phyloP scores from a whole-genome alignment of 1,140 invertebrate species.

The Mesaphorura yosii region DNA sequence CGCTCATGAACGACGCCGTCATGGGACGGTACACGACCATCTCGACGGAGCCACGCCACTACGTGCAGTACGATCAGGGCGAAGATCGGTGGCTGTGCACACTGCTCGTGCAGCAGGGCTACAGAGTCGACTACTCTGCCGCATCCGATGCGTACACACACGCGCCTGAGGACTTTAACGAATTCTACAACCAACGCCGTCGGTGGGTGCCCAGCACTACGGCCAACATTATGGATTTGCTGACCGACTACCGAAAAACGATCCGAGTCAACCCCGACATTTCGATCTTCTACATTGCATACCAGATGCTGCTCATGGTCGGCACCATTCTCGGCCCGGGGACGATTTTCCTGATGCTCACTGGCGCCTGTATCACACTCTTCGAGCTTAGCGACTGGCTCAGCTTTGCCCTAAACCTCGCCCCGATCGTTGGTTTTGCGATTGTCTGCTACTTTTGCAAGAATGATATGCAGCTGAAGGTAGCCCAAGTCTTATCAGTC shows the following conservation, averaged over 20 bases:
- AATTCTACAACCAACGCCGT: slow-evolving; percentile 52
- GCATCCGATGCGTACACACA: slow-evolving; percentile 53
- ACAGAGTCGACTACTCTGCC: slow-evolving; percentile 53
- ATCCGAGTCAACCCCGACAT: slow-evolving; percentile 47
- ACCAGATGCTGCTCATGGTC: slow-evolving; percentile 41
- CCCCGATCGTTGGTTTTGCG: slow-evolving; percentile 42
- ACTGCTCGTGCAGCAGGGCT: slow-evolving; percentile 49
- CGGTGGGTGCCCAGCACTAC: slow-evolving; percentile 55
- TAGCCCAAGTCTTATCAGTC: slow-evolving; percentile 61
- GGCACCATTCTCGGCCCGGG: slow-evolving; percentile 51
- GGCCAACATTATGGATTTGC: slow-evolving; percentile 53
- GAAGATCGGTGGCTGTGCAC: slow-evolving; percentile 56
- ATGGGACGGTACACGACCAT: slow-evolving; percentile 47
- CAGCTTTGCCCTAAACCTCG: slow-evolving; percentile 39
- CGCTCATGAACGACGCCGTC: slow-evolving; percentile 51
- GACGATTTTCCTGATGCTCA: slow-evolving; percentile 51
- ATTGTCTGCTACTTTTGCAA: slow-evolving; percentile 40
- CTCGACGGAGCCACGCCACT: slow-evolving; percentile 45
- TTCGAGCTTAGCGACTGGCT: slow-evolving; percentile 43
- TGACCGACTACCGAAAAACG: slow-evolving; percentile 42
- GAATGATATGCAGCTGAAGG: slow-evolving; percentile 42
- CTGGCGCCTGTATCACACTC: slow-evolving; percentile 46
- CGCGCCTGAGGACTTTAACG: slow-evolving; percentile 48
- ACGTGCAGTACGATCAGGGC: slow-evolving; percentile 38
- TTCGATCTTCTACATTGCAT: slow-evolving; percentile 45